These are phyloP conservation scores for Oryzias celebensis DNA, from an alignment of 2,113 vertebrate species.

Conservation along the genomic window DNA sequence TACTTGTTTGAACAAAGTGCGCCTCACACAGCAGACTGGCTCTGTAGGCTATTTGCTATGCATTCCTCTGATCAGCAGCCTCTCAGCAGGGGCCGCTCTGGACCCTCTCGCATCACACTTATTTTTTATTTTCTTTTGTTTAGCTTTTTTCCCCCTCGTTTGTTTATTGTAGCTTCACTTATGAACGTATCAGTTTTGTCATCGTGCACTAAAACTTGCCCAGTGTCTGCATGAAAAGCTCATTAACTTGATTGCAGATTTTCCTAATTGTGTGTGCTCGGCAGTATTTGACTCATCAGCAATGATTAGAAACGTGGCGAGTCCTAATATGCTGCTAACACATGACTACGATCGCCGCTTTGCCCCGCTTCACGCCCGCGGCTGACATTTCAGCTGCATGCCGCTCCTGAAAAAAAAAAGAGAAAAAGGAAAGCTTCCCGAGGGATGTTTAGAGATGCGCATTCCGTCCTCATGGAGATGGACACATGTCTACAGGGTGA, in stretches of 20 bases:
- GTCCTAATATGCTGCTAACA: slow-evolving; percentile 26
- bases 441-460: slow-evolving; percentile 48
- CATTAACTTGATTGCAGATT: slow-evolving; percentile 52
- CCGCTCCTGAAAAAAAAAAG: slow-evolving; percentile 26
- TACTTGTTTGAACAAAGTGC: slow-evolving; percentile 51
- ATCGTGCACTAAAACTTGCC: slow-evolving; percentile 22
- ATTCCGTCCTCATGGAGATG: slow-evolving; percentile 46
- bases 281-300: slow-evolving; percentile 44
- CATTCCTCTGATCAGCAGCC: slow-evolving; percentile 57
- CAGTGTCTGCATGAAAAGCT: slow-evolving; percentile 31
- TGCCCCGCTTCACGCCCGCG: slow-evolving; percentile 17
- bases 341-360: slow-evolving; percentile 42
- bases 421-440: slow-evolving; percentile 33
- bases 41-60: slow-evolving; percentile 60
- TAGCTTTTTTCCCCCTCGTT: not conserved
- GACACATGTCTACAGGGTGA: slow-evolving; percentile 48
- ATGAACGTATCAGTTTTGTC: slow-evolving; percentile 43
- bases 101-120: slow-evolving; percentile 47
- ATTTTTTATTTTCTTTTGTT: not conserved
- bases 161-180: slow-evolving; percentile 39
- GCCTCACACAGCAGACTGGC: slow-evolving; percentile 44
- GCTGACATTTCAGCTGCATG: slow-evolving; percentile 61
- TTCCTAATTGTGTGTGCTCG: slow-evolving; percentile 34
- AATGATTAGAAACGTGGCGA: slow-evolving; percentile 38
- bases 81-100: slow-evolving; percentile 55